Evolutionary conservation across 2,113 vertebrate species (phyloP), one percentile per base, ranked within the genome.

Genomic region (Pungitius pungitius): DNA sequence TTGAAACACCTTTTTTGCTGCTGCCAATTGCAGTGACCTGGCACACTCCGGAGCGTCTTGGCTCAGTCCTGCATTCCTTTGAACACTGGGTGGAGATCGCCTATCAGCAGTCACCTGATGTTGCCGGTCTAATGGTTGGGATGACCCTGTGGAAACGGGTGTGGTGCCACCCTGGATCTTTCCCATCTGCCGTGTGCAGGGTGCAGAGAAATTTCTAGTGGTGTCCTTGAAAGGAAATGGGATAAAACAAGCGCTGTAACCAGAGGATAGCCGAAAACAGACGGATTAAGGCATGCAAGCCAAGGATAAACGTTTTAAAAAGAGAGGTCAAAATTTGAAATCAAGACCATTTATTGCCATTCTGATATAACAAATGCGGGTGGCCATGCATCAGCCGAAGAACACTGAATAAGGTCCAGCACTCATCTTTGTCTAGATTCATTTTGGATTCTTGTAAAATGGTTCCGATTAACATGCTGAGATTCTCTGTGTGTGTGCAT

Each of bases 131-230:
- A 92, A 94, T 92, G 69, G 86, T 82, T 45, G 52, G 76, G 84
- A 89, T 92, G 91, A 91, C 92, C 91, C 90, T 87, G 89, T 85
- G 82, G 86, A 92, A 89, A 88, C 33, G 73, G 83, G 64, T 68
- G 49, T 61, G 66, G 69, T 87, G 89, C 91, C 91, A 93, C 80
- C 86, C 80, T 86, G 84, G 88, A 90, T 87, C 82, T 75, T 79
- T 69, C 83, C 92, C 90, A 91, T 93, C 91, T 93, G 91, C 86
- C 69, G 71, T 65, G 39, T 68, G 66, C 62, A 62, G 77, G 70
- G 68, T 70, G 66, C 76, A 43, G 61, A 62, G 75, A 68, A 81
- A 86, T 84, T 83, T 88, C 81, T 80, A 67, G 54, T 73, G 62
- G 69, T 84, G 90, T 81, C 90, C 90, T 92, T 94, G 91, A 78